These are phyloP conservation scores for Myotis yumanensis DNA, from an alignment of 2,113 vertebrate species.

Conservation along the genomic window DNA sequence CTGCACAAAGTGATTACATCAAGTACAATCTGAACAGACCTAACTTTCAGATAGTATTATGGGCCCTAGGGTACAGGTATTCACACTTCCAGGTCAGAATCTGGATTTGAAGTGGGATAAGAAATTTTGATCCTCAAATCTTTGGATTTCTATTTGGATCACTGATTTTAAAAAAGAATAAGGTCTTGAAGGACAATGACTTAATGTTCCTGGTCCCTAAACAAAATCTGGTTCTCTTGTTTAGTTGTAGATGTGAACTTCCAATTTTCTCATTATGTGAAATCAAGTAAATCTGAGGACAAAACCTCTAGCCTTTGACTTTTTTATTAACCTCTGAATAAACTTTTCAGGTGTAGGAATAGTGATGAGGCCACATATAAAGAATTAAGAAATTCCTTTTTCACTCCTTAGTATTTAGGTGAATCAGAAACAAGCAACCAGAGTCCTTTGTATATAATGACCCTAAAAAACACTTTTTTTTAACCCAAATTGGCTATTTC, in stretches of 20 bases:
- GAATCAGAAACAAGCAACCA: not conserved
- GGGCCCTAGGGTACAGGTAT: not conserved
- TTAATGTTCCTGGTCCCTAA: not conserved
- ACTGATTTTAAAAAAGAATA: not conserved
- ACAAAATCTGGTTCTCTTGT: not conserved
- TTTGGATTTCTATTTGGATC: conserved; percentile 32
- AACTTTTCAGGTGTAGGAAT: conserved; percentile 22
- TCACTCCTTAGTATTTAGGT: not conserved
- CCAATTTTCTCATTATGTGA: conserved; percentile 34
- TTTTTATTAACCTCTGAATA: not conserved
- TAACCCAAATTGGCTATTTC: not conserved
- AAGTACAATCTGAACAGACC: not conserved
- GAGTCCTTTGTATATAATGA: not conserved
- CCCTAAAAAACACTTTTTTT: conserved; percentile 3
- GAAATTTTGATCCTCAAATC: conserved; percentile 37
- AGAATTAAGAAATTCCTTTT: conserved; percentile 27
- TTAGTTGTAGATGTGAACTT: not conserved
- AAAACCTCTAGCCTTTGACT: conserved; percentile 30
- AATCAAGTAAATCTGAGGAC: not conserved
- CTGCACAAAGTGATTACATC: not conserved
- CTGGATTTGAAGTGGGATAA: not conserved
- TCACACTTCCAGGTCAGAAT: not conserved
- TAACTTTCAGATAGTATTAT: not conserved
- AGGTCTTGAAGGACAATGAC: conserved; percentile 38
- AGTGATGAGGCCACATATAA: not conserved